phyloP scores from a whole-genome alignment of 2,888 invertebrate genomes.

The Euzetes globulus region DNA sequence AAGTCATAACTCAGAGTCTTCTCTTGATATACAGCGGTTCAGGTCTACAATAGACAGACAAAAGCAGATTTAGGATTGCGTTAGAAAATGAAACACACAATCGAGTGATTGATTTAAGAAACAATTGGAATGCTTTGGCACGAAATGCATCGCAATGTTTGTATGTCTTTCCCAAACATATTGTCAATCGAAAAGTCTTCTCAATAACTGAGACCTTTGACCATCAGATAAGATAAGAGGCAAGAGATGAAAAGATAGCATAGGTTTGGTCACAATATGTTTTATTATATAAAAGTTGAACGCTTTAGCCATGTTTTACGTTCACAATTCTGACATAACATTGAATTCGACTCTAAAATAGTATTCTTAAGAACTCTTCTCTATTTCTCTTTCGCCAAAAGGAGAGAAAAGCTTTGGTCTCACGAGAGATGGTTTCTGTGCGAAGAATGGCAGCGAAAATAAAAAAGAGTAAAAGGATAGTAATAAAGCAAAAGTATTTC shows the following conservation, averaged over 20 bases:
- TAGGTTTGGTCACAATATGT: too few relatives aligned
- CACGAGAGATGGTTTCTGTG: conserved; percentile 3
- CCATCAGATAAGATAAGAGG: conserved; percentile 22
- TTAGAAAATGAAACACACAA: neutral
- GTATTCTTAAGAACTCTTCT: neutral
- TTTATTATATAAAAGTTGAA: neutral
- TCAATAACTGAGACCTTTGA: neutral
- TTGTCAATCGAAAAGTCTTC: neutral
- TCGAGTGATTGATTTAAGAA: conserved; percentile 25
- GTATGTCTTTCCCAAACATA: conserved; percentile 14
- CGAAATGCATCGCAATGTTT: conserved; percentile 11
- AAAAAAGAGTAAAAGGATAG: conserved; percentile 7
- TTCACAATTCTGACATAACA: neutral
- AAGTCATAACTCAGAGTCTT: conserved; percentile 1
- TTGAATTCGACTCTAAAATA: neutral
- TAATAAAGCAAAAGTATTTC: neutral
- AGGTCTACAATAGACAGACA: neutral
- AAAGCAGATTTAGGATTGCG: neutral
- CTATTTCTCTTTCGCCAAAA: conserved; percentile 15
- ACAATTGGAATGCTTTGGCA: conserved; percentile 17
- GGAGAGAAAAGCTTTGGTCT: conserved; percentile 13
- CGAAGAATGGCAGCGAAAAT: conserved; percentile 5
- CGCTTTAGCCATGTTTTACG: neutral
- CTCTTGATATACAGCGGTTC: neutral
- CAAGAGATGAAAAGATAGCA: neutral